Conservation (phyloP, 2,113 vertebrate species). For the Platichthys stellatus region DNA sequence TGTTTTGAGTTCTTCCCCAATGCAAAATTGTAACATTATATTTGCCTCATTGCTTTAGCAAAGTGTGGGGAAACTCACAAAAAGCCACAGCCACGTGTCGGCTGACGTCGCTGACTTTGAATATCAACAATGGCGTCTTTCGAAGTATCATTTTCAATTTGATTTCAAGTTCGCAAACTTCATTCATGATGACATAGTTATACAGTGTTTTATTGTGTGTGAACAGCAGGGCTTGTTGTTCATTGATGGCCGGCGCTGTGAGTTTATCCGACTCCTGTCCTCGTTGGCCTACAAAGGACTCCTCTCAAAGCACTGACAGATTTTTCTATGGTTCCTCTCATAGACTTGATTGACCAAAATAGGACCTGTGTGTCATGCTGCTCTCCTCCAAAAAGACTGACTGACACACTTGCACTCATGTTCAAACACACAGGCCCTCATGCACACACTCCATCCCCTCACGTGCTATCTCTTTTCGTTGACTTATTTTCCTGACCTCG, state of each 20-base stretch:
- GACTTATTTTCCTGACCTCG: conserved; percentile 47
- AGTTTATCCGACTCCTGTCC: conserved; percentile 74
- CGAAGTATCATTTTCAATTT: conserved; percentile 37
- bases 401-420: conserved; percentile 17
- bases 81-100: conserved; percentile 60
- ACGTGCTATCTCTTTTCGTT: conserved; percentile 29
- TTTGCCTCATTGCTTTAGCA: conserved; percentile 40
- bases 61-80: conserved; percentile 28
- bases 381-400: conserved; percentile 40
- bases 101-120: conserved; percentile 44
- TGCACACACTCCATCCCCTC: conserved; percentile 4
- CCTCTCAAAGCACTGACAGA: conserved; percentile 65
- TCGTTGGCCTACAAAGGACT: conserved; percentile 68
- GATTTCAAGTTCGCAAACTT: conserved; percentile 49
- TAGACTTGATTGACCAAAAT: conserved; percentile 68
- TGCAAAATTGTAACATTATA: conserved; percentile 46
- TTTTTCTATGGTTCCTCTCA: conserved; percentile 59
- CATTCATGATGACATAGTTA: conserved; percentile 46
- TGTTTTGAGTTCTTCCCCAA: conserved; percentile 61
- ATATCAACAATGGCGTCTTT: conserved; percentile 41
- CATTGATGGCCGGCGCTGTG: conserved; percentile 57
- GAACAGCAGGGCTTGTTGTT: conserved; percentile 69
- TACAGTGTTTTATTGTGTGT: conserved; percentile 69
- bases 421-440: too few relatives aligned
- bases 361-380: conserved; percentile 56